Base-by-base conservation (phyloP, 2,113 vertebrate species). In the Sprattus sprattus region DNA sequence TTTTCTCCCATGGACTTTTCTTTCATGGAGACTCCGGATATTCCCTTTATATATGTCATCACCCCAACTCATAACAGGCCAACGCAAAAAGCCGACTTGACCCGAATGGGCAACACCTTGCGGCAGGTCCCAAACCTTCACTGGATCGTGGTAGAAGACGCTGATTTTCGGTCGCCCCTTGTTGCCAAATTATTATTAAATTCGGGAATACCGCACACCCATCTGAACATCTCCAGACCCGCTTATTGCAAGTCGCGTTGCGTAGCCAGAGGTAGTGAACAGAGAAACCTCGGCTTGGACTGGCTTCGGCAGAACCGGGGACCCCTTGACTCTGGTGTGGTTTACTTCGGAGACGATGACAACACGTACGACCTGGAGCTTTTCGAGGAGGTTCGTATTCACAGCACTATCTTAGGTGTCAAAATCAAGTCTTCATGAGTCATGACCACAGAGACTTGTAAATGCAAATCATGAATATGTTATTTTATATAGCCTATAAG, bases 301-400 rank as follows among this genome's bases (percentile, higher is more conserved):
- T 99, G 98, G 98, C 95, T 99, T 60, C 91, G 98, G 49, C 94
- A 93, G 0, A 95, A 95, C 88, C 88, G 91, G 4, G 60, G 64
- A 4, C 28, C 64, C n/a, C 22, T 13, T 2, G 64, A 71, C 64
- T 71, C 64, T 28, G 97, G 96, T 0, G 95, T 99, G 0, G 97
- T 99, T 52, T 99, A 99, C 89, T 99, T 99, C 92, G 98, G 97
- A 0, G 98, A 99, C 1, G 98, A 99, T 89, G 98, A 99, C 92
- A 99, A 99, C 92, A 97, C 97, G 0, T 99, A 99, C 91, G 98
- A 97, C 92, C 92, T 97, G 93, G 39, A 39, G 39, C 39, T 39
- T 39, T 39, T 39, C 39, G 39, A 39, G 39, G 39, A 39, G 39
- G 39, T 39, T 39, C 39, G 39, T 39, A 39, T 39, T 39, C 39